Percentiles rank a stretch among this genome's conserved stretches.
These are phyloP conservation scores for Drosophila robusta DNA, from an alignment of 2,888 invertebrate genomes.

Conservation along the genomic window DNA sequence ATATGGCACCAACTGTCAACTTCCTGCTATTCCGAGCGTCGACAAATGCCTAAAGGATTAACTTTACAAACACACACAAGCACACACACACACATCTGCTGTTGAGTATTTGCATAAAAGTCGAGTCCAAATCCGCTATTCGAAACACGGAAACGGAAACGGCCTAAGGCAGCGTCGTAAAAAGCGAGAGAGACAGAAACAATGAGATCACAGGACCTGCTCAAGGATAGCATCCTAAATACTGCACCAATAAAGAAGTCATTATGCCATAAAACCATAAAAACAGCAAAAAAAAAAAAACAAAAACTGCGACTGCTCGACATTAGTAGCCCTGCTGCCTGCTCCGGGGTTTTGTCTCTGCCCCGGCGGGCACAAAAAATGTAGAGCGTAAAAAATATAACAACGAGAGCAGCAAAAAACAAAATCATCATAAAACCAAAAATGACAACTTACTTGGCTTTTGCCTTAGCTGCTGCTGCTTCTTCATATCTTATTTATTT, in stretches of 20 bases:
- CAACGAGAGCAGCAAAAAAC: conserved; percentile 69
- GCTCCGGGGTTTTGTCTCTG: conserved; percentile 3
- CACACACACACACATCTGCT: conserved; percentile 39
- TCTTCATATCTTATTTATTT: not conserved
- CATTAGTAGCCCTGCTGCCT: conserved; percentile 64
- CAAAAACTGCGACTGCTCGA: conserved; percentile 63
- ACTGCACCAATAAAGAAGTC: conserved; percentile 80
- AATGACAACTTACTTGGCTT: conserved; percentile 63
- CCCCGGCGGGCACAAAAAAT: conserved; percentile 54
- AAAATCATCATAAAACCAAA: conserved; percentile 66
- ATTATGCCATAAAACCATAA: conserved; percentile 78
- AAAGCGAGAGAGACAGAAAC: conserved; percentile 15
- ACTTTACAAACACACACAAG: conserved; percentile 41
- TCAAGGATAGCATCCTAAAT: conserved; percentile 49
- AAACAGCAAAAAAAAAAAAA: conserved; percentile 46
- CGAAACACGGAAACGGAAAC: conserved; percentile 70
- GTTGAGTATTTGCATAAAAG: conserved; percentile 61
- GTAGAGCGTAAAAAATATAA: conserved; percentile 82
- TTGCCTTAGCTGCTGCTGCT: conserved; percentile 9
- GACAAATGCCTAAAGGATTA: conserved; percentile 75
- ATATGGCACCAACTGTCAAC: conserved; percentile 67
- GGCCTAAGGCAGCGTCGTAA: conserved; percentile 15
- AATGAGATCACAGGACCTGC: conserved; percentile 24
- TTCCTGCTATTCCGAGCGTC: conserved; percentile 56
- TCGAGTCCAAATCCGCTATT: conserved; percentile 1